Percentiles rank a stretch among this genome's conserved stretches.
These are phyloP conservation scores for Argya squamiceps DNA, from an alignment of 2,797 vertebrate species.

Conservation along the genomic window DNA sequence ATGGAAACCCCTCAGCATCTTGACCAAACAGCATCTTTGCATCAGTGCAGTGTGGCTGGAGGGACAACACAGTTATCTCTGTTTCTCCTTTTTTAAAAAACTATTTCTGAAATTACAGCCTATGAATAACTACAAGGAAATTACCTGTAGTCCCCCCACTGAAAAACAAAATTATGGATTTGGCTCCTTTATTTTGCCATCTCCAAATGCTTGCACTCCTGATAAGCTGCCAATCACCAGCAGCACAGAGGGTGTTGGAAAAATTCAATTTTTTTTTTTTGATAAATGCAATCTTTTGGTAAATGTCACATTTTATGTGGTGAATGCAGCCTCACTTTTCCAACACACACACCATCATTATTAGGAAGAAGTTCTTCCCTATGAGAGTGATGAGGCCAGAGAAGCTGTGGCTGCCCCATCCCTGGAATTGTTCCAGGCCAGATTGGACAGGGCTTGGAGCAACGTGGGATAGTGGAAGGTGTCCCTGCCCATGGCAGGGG, in stretches of 20 bases:
- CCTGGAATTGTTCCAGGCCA: background rate
- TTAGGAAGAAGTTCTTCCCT: background rate
- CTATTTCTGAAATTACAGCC: background rate
- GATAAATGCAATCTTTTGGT: background rate
- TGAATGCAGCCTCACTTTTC: background rate
- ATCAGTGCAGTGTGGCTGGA: rapidly evolving
- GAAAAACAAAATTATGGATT: background rate
- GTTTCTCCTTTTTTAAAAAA: background rate
- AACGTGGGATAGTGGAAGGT: background rate
- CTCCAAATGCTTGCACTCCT: background rate
- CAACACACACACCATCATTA: rapidly evolving
- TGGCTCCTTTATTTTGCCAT: background rate
- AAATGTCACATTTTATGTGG: background rate
- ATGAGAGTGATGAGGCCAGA: background rate
- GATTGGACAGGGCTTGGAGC: background rate
- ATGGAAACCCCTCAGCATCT: background rate
- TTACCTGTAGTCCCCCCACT: rapidly evolving
- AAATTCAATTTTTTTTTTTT: background rate
- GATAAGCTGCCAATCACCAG: background rate
- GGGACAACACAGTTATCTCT: background rate
- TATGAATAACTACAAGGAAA: background rate
- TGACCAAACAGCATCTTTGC: background rate
- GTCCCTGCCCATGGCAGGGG: background rate
- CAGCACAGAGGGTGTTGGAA: background rate
- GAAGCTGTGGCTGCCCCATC: background rate